Evolutionary conservation across 1,140 invertebrate genomes (phyloP), one percentile per base, ranked within the genome.

Genomic region (Pseudachorutes palmiensis): DNA sequence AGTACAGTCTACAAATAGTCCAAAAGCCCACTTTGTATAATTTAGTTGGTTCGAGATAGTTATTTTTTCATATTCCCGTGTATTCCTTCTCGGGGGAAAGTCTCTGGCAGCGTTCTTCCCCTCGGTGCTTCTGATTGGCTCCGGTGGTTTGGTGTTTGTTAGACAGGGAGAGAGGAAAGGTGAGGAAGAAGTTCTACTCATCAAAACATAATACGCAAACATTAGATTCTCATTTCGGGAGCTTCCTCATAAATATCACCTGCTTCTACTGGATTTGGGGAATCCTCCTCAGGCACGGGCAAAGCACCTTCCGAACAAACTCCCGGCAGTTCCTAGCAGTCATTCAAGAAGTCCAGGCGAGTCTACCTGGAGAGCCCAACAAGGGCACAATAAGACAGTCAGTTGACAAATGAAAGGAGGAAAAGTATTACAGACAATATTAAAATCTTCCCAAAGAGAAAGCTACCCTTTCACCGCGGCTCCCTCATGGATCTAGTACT

Each of bases 401-500:
- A 45, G 36, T 45, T 45, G 36, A 45, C 36, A 45, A 45, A 45
- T 19, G 19, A 9, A 45, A 45, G 62, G 29, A n/a, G 33, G 26
- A 5, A 57, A 5, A 9, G 5, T 57, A 57, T 9, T 57, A 12
- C 5, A 5, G 5, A 5, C 26, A 14, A 57, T 57, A 14, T 24
- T 5, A 26, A 12, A 57, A 57, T 14, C 51, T 57, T 26, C 24
- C 24, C 14, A 57, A 57, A 57, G 24, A 57, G 5, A n/a, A n/a
- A 24, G 14, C 51, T 14, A 57, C 5, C 51, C 26, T 60, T 60
- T 60, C 58, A 60, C 58, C 30, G 9, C 3, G 12, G 5, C 30
- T 29, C 14, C 3, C 31, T 16, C 24, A 68, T 68, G 62, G 61
- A 68, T 64, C 61, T 68, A 28, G 61, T 64, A n/a, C 49, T 64